A percentile compares a stretch with the other conserved stretches of the same genome.
Conservation (phyloP, 2,888 invertebrate species). For the Gibbula magus region DNA sequence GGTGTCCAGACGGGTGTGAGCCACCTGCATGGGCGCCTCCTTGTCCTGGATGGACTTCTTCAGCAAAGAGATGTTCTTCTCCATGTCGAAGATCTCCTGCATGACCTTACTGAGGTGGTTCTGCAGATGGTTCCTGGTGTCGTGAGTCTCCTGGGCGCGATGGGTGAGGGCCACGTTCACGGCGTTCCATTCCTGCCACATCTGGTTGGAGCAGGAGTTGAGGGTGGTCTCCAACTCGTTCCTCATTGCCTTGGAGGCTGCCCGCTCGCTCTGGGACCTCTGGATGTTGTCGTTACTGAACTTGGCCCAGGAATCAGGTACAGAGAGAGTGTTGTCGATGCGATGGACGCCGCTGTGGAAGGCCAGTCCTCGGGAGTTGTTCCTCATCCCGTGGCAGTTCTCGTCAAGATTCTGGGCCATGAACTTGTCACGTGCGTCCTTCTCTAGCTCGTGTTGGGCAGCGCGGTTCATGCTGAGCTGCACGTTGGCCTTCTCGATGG, state of each 20-base stretch:
- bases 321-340: constrained; percentile 73
- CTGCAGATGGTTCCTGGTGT: constrained; percentile 73
- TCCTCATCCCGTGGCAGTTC: constrained; percentile 70
- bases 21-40: constrained; percentile 76
- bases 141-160: constrained; percentile 71
- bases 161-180: constrained; percentile 72
- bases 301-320: constrained; percentile 73
- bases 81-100: constrained; percentile 94
- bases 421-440: constrained; percentile 91
- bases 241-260: constrained; percentile 70
- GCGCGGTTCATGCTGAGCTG: constrained; percentile 75
- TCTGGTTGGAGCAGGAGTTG: constrained; percentile 71
- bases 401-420: constrained; percentile 79
- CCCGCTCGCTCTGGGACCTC: constrained; percentile 72
- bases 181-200: constrained; percentile 74
- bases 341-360: constrained; percentile 73
- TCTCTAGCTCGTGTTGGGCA: constrained; percentile 86
- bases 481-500: constrained; percentile 76
- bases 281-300: constrained; percentile 75
- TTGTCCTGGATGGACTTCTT: constrained; percentile 94
- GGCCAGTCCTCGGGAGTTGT: constrained; percentile 72
- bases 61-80: constrained; percentile 91
- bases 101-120: constrained; percentile 81
- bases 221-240: constrained; percentile 68
- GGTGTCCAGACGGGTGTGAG: constrained; percentile 91